Base-by-base conservation (phyloP, 2,797 vertebrate genomes). In the Enteromius treurensis region DNA sequence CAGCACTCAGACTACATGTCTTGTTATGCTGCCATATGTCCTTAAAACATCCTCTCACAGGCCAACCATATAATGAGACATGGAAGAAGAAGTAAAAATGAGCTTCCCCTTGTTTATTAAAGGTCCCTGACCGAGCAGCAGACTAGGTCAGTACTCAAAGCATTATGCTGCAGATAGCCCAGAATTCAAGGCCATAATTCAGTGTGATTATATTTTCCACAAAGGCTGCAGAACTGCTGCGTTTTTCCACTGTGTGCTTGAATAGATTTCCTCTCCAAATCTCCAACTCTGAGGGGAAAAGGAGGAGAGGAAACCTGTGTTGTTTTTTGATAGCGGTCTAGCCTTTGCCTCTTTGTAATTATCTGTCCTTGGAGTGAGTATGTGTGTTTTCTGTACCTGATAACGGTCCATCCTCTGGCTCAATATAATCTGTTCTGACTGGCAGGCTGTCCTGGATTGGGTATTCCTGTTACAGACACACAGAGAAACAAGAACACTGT, bases 291-390 rank as follows among this genome's bases (percentile, higher is more conserved):
- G 64, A 6, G 49, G 82, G 84, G 80, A 87, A 88, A 79, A 84
- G 77, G 79, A 86, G 83, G 49, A 77, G 84, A 84, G 86, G 84
- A 87, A 87, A 84, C 68, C 84, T 80, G 68, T 65, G 53, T 55
- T 77, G 80, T 84, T 67, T 82, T 76, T 92, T 94, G 94, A 95
- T 94, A 94, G 92, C 82, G 89, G 87, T 91, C 90, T 92, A 90
- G 94, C 90, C 87, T 93, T 91, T 84, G 90, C 86, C 84, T 90
- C 91, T 47, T 71, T 78, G 65, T 78, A 70, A 70, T 60, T 32
- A 49, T 78, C 53, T 49, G 65, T 78, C 67, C 51, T 78, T 70
- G 62, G 58, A 34, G 55, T 19, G n/a, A 19, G 77, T 68, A 37
- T 60, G 32, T 82, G 34, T 69, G 23, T 65, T 51, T 91, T 92